Evolutionary conservation across 2,797 vertebrate genomes (phyloP), one percentile per base, ranked within the genome.

Genomic region (Crax fasciolata): DNA sequence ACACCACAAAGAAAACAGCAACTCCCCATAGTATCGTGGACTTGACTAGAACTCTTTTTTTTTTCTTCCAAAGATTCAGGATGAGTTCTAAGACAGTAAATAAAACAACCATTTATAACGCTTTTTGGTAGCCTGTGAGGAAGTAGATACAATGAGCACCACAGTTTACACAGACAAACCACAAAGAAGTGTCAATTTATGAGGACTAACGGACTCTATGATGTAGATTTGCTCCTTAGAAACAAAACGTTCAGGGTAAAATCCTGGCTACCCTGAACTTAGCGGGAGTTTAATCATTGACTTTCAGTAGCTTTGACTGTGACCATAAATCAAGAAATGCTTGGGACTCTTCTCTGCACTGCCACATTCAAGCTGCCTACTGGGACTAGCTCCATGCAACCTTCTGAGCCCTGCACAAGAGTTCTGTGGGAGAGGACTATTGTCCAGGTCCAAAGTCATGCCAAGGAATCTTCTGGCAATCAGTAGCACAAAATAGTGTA

Each of bases 151-250:
- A 76, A 70, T 28, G 32, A 71, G 73, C 62, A 55, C 18, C 19
- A 27, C 11, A 71, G 20, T 52, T 87, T 70, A 61, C 7, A 5
- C 43, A 67, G 55, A 35, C 9, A 19, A 89, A 30, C 30, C 4
- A 68, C 41, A n/a, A 66, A 54, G 12, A 68, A 68, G 18, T n/a
- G 51, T 72, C 90, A 72, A 72, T 75, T 94, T 78, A 43, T 52
- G 35, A 83, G 63, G 35, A 30, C 11, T 30, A 13, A 32, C 18
- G 46, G 51, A 17, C 8, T 85, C 35, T 70, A 8, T 23, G 32
- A 12, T 0, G 0, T 19, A 54, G 46, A 46, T 73, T 84, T 59
- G 16, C 18, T 81, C 24, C 70, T 75, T 68, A 62, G 72, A 55
- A 85, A 30, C 28, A 71, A 39, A 83, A 83, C 30, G 23, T 35